Evolutionary conservation across 2,113 vertebrate genomes (phyloP), one percentile per base, ranked within the genome.

Genomic region (Caranx ignobilis): DNA sequence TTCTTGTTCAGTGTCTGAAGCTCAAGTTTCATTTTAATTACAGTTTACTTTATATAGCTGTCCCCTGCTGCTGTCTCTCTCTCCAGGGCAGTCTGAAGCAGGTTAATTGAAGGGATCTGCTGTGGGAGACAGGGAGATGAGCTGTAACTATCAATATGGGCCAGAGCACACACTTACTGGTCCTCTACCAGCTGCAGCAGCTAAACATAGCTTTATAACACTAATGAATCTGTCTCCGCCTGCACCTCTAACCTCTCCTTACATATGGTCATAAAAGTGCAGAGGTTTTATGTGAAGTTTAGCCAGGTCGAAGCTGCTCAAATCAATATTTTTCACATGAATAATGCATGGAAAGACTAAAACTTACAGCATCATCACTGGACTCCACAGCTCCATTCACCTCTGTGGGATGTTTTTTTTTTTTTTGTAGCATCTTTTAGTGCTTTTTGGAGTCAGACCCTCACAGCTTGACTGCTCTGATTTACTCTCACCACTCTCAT

Each of bases 101-200:
- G 89, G 88, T 91, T 94, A 92, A 94, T 91, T 88, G 90, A 91
- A 89, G 70, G 61, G 69, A 84, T 77, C 83, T 79, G 73, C 86
- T 71, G 68, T 66, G 86, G 77, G 82, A 76, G 64, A 82, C 52
- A 2, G 79, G 81, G 80, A 78, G 83, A 86, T 76, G 85, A 87
- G 84, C 75, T 79, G 69, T 73, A 89, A 82, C 75, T 77, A 75
- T 88, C 75, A 79, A 83, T 74, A 85, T 10, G 31, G 68, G 63
- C 82, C 57, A 83, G 75, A 80, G 64, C 66, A 34, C 66, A 34
- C 61, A 68, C 67, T 86, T 75, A 81, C 66, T 52, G 21, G 3
- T 41, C n/a, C 73, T 77, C 50, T 21, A 35, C 50, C 12, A 35
- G 55, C 84, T 76, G 34, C 26, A 31, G 48, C 54, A 71, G 61